Conservation (phyloP, 2,888 invertebrate species). For the Heliconius sara region DNA sequence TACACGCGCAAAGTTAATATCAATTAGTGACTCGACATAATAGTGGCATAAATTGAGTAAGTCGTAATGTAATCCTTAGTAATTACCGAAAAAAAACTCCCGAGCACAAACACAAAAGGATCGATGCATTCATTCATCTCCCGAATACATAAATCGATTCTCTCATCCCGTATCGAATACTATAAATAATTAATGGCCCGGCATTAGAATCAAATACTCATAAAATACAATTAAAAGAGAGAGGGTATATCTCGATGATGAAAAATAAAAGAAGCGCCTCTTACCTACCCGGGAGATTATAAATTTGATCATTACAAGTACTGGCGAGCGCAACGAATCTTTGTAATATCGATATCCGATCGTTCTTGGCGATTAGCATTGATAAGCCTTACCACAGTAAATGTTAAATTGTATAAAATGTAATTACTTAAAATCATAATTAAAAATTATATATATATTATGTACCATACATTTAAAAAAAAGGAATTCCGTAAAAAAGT, state of each 20-base stretch:
- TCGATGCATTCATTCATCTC: slow-evolving; percentile 58
- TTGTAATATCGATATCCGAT: slow-evolving; percentile 76
- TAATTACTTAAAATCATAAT: background rate
- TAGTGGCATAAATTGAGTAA: slow-evolving; percentile 37
- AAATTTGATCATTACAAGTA: slow-evolving; percentile 82
- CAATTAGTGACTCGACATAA: slow-evolving; percentile 41
- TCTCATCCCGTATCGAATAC: slow-evolving; percentile 80
- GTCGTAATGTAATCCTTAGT: slow-evolving; percentile 41
- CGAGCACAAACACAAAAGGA: slow-evolving; percentile 57
- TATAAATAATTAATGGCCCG: slow-evolving; percentile 83
- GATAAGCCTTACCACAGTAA: slow-evolving; percentile 23
- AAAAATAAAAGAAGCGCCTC: slow-evolving; percentile 77
- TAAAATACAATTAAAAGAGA: slow-evolving; percentile 84
- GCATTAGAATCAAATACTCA: slow-evolving; percentile 84
- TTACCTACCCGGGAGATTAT: slow-evolving; percentile 82
- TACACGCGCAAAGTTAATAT: slow-evolving; percentile 34
- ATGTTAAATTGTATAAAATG: slow-evolving; percentile 13
- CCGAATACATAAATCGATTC: slow-evolving; percentile 76
- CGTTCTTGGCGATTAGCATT: slow-evolving; percentile 58
- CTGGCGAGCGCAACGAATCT: slow-evolving; percentile 75
- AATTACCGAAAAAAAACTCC: slow-evolving; percentile 43
- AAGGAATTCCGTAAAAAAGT: background rate
- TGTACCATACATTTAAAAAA: background rate
- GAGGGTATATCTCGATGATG: slow-evolving; percentile 74
- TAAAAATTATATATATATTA: background rate